These are phyloP conservation scores for Sialis lutaria DNA, from an alignment of 2,888 invertebrate genomes.

Conservation along the genomic window DNA sequence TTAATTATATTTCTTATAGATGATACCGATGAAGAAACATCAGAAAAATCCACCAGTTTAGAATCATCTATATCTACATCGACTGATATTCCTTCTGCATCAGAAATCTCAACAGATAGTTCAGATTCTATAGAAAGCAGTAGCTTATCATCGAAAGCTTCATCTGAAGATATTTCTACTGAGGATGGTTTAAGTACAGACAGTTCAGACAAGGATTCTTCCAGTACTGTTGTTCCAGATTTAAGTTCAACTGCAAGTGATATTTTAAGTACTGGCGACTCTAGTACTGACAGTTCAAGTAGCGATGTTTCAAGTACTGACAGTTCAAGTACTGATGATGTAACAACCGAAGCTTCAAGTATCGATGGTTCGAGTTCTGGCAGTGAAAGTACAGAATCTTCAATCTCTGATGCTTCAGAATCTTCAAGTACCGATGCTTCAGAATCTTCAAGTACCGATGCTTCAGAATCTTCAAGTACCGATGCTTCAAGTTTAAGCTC, in stretches of 20 bases:
- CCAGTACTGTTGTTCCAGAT: no score
- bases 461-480: slow-evolving; percentile 11
- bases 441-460: slow-evolving; percentile 12
- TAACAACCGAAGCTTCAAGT: slow-evolving; percentile 1
- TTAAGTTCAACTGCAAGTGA: no score
- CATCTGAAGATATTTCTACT: neutral
- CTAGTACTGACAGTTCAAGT: neutral
- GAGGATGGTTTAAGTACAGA: neutral
- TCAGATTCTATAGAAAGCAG: neutral
- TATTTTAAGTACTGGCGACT: neutral
- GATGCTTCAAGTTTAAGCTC: neutral
- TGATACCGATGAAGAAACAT: no score
- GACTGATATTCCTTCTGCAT: neutral
- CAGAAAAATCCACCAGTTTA: no score
- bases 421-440: neutral
- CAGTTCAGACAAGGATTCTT: neutral
- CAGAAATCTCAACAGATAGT: neutral
- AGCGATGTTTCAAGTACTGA: slow-evolving; percentile 3
- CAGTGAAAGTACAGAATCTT: neutral
- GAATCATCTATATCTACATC: no score
- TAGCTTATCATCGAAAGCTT: neutral
- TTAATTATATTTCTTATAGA: neutral
- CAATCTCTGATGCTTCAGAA: neutral
- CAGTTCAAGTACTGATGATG: slow-evolving; percentile 7
- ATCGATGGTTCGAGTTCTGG: slow-evolving; percentile 5